Base-by-base conservation (phyloP, 2,113 vertebrate species). In the Formicarius rufipectus region DNA sequence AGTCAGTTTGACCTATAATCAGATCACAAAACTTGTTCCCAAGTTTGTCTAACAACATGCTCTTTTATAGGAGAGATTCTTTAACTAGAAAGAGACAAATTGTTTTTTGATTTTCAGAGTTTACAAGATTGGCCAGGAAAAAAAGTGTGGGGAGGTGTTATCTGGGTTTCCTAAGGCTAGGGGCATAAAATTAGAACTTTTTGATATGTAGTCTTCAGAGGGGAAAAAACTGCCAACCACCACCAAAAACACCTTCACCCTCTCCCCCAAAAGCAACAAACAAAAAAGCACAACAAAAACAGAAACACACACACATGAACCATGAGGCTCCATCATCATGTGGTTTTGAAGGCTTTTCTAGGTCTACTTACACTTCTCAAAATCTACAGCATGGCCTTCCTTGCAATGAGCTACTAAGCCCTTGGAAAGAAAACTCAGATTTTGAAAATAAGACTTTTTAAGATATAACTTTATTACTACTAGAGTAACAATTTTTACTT, bases 111-210 rank as follows among this genome's bases (percentile, higher is more conserved):
- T 66, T 91, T 82, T 71, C 55, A 52, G 35, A 78, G n/a, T 83
- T 64, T 45, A 56, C 6, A 56, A 50, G 25, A 52, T 9, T 59
- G 19, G 12, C 37, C 33, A 39, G 28, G n/a, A 24, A 75, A 37
- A 64, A 40, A 55, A 25, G 14, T 0, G 0, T 15, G 6, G 7
- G 8, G 9, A 30, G 17, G 18, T 24, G 14, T 39, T 67, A 13
- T 47, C 27, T 73, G 30, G 10, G 4, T 22, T 73, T 68, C 75
- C 19, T 8, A 7, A 23, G 30, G 1, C 6, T 60, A 37, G 9
- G 8, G 2, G 2, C 62, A 18, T 50, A 60, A 78, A 74, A 66
- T 74, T 15, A 66, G 40, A 69, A 66, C 4, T 4, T 93, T 73
- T 78, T 56, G 30, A 84, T 73, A 35, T 30, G 30, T 33, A 60